Base-by-base conservation (phyloP, 2,888 invertebrate species). In the Dioctria rufipes region DNA sequence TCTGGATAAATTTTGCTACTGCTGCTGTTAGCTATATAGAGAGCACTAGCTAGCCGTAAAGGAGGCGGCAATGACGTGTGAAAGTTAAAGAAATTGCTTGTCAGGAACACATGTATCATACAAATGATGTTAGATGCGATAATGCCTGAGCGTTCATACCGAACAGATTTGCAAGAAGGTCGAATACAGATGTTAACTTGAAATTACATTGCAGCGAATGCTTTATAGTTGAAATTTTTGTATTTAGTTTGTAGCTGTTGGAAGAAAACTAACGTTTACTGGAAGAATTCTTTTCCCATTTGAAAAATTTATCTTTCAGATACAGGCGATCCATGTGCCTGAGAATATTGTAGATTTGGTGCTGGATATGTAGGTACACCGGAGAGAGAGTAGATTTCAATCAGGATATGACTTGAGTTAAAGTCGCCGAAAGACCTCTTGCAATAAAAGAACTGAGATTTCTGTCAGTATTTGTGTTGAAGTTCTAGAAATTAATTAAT, bases 11-110 rank as follows among this genome's bases (percentile, higher is more conserved):
- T 25, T 25, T 25, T 25, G 25, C 25, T 25, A 25, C 25, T 25
- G 25, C 25, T 25, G 25, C 25, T 25, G 0, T 25, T 25, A 25
- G 25, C 2, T 25, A 25, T 25, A 25, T 25, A 25, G 4, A 5
- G 54, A 11, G 11, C 8, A 11, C 6, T 11, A 4, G 54, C 2
- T 54, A n/a, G 11, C 54, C 54, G 6, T 54, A 66, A 66, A 63
- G 63, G 73, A 2, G 60, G 63, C 77, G 61, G 77, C 77, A 77
- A 77, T 77, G 63, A 63, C 77, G 77, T 77, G 77, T 77, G 63
- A 77, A 77, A 63, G 77, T 77, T 46, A 77, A 77, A 77, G 77
- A 77, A 77, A 77, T 77, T 77, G 63, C 77, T 77, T 77, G 77
- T 77, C 77, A 77, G 77, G 63, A 77, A 77, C 77, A 77, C 77